Evolutionary conservation across 1,140 invertebrate species (phyloP).

Genomic region (Zaprionus taronus): DNA sequence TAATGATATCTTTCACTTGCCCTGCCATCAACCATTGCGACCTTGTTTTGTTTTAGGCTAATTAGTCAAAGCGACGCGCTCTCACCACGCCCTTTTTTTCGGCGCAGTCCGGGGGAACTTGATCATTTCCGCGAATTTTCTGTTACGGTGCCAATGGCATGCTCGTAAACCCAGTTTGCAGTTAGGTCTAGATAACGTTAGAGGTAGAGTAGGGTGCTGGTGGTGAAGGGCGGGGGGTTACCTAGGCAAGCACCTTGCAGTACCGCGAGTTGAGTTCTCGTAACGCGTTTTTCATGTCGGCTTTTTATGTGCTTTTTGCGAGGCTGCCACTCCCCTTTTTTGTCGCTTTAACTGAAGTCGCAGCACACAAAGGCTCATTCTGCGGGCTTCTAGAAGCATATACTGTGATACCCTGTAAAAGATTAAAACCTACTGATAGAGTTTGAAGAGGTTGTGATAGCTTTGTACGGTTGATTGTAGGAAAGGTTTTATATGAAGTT

Average conservation of each 20-base stretch:
- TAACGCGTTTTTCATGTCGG: slow-evolving; percentile 78
- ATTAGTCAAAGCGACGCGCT: slow-evolving; percentile 29
- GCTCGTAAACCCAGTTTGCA: slow-evolving; percentile 74
- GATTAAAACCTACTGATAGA: background rate
- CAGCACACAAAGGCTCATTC: slow-evolving; percentile 36
- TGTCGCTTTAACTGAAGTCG: slow-evolving; percentile 15
- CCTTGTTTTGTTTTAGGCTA: slow-evolving; percentile 26
- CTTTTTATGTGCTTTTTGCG: slow-evolving; percentile 50
- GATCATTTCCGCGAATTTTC: slow-evolving; percentile 59
- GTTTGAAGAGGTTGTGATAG: background rate
- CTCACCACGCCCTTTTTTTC: slow-evolving; percentile 26
- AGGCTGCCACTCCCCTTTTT: slow-evolving; percentile 31
- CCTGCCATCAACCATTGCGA: slow-evolving; percentile 1
- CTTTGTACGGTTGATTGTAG: background rate
- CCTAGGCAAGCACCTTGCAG: slow-evolving; percentile 23
- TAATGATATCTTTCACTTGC: slow-evolving; percentile 15
- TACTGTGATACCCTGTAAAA: slow-evolving; percentile 1
- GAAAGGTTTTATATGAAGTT: background rate
- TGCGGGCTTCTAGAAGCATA: slow-evolving; percentile 13
- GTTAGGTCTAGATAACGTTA: slow-evolving; percentile 34
- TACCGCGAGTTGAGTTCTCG: slow-evolving; percentile 36
- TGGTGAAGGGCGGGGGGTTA: background rate
- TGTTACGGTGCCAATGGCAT: slow-evolving; percentile 42
- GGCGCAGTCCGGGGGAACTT: background rate
- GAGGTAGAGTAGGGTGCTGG: background rate